These are phyloP conservation scores for Dendrophyllia cribrosa DNA, from an alignment of 64 coral and sea anemone genomes.

Conservation along the genomic window DNA sequence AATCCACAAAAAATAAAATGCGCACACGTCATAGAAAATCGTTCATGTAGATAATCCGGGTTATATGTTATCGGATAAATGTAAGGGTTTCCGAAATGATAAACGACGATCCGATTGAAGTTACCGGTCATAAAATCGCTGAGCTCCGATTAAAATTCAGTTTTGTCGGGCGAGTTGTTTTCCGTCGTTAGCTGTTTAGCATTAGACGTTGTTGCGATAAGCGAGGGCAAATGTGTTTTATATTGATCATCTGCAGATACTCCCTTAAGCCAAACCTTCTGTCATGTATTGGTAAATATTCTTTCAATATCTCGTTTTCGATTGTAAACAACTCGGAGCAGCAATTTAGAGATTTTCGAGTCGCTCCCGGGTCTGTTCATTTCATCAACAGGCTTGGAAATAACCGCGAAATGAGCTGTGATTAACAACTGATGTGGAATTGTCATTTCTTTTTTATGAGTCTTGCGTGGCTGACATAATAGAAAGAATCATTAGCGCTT, in stretches of 20 bases:
- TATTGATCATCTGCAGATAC: background rate
- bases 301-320: too few species aligned
- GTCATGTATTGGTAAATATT: too few species aligned
- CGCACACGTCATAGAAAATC: too few species aligned
- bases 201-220: background rate
- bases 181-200: background rate
- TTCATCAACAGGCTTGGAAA: background rate
- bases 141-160: background rate
- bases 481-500: too few species aligned
- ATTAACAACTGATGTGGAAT: background rate
- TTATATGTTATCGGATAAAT: background rate
- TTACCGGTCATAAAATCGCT: slow-evolving; percentile 3
- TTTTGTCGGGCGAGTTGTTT: background rate
- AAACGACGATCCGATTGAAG: background rate
- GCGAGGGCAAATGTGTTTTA: background rate
- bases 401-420: slow-evolving; percentile 4
- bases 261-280: too few species aligned
- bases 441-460: background rate
- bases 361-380: background rate
- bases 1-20: too few species aligned
- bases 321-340: background rate
- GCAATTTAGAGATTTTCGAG: background rate
- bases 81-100: background rate
- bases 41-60: background rate
- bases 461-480: too few species aligned